A percentile compares a stretch with the other conserved stretches of the same genome.
These are phyloP conservation scores for Cuniculus paca DNA, from an alignment of 2,797 vertebrate species.

Conservation along the genomic window DNA sequence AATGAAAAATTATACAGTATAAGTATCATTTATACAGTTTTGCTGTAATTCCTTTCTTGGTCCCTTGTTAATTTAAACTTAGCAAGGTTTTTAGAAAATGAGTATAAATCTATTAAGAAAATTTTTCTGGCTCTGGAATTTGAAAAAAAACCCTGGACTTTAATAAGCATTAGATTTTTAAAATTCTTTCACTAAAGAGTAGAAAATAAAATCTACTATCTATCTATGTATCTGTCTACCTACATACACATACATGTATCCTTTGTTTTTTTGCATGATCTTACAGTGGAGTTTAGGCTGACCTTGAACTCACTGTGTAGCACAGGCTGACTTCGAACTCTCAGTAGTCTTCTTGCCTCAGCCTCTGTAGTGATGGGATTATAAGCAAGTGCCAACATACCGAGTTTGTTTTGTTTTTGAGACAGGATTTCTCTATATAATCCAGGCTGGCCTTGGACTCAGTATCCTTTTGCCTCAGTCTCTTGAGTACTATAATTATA, in stretches of 20 bases:
- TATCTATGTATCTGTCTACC: not conserved
- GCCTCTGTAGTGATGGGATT: not conserved
- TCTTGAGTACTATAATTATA: not conserved
- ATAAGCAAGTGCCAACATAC: not conserved
- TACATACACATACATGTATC: not conserved
- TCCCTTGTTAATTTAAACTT: constrained; percentile 25
- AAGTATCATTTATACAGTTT: not conserved
- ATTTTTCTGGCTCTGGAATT: not conserved
- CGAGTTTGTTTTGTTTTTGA: not conserved
- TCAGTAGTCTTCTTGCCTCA: not conserved
- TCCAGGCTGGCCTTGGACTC: not conserved
- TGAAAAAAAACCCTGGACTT: constrained; percentile 51
- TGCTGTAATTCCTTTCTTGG: not conserved
- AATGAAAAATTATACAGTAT: not conserved
- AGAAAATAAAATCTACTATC: constrained; percentile 8
- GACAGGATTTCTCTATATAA: not conserved
- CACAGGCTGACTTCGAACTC: not conserved
- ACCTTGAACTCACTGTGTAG: not conserved
- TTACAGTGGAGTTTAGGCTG: not conserved
- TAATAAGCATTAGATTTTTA: constrained; percentile 25
- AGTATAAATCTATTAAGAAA: constrained; percentile 26
- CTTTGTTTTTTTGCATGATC: not conserved
- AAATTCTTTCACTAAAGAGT: constrained; percentile 46
- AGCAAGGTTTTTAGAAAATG: constrained; percentile 10
- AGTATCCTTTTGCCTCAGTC: not conserved